phyloP scores from a whole-genome alignment of 1,140 invertebrate genomes.

The Callitettix versicolor region DNA sequence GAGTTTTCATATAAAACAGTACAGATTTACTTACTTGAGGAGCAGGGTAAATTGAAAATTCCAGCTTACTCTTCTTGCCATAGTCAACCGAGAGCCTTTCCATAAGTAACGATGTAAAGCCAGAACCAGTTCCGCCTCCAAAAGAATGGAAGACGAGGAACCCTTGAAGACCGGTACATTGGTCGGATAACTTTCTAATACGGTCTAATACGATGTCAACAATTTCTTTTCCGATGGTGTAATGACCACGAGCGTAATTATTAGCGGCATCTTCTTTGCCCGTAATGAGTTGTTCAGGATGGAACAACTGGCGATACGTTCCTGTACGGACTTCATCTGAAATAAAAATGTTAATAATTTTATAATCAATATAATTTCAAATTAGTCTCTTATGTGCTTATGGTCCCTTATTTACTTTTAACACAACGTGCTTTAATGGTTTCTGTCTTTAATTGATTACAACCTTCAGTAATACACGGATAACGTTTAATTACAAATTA shows the following conservation, averaged over 20 bases:
- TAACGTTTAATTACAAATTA: no score
- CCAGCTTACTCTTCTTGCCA: conserved; percentile 80
- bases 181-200: conserved; percentile 70
- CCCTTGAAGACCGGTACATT: conserved; percentile 77
- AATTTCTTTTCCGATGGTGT: conserved; percentile 84
- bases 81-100: conserved; percentile 80
- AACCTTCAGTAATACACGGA: no score
- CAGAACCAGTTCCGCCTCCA: conserved; percentile 80
- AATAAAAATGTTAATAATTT: no score
- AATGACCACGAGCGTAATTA: conserved; percentile 82
- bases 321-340: conserved; percentile 68
- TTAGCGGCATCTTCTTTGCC: conserved; percentile 84
- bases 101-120: conserved; percentile 80
- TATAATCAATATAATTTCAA: no score
- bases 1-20: no score
- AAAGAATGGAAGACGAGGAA: conserved; percentile 86
- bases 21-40: conserved; percentile 46
- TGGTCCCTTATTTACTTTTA: no score
- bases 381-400: no score
- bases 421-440: no score
- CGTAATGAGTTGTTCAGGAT: conserved; percentile 75
- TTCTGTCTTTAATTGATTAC: no score
- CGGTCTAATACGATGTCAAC: conserved; percentile 69
- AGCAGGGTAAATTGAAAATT: conserved; percentile 83
- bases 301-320: conserved; percentile 74